A percentile compares a stretch with the other conserved stretches of the same genome.
phyloP scores from a whole-genome alignment of 2,113 vertebrate genomes.

The Myotis lucifugus region DNA sequence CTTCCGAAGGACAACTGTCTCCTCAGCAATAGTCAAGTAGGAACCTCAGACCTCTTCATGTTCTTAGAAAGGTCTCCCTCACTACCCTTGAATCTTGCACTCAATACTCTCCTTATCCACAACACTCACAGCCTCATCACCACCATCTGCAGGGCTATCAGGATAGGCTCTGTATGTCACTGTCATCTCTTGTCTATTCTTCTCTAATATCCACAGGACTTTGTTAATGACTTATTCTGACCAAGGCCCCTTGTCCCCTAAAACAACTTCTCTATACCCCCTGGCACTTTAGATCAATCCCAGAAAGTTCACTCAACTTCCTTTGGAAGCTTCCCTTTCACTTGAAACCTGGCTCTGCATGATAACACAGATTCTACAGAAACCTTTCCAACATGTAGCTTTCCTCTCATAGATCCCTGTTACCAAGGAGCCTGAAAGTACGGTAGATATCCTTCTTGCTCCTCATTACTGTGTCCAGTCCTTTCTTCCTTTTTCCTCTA shows the following conservation, averaged over 20 bases:
- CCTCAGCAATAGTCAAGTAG: not conserved
- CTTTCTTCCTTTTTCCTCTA: not conserved
- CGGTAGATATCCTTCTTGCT: not conserved
- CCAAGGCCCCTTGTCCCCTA: no score
- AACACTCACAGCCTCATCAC: not conserved
- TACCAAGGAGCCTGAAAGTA: not conserved
- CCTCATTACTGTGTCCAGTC: not conserved
- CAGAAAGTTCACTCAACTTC: not conserved
- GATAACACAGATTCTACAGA: not conserved
- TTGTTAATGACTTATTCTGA: not conserved
- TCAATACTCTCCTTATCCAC: not conserved
- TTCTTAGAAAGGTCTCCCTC: not conserved
- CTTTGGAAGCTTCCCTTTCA: not conserved
- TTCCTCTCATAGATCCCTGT: not conserved
- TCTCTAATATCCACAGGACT: not conserved
- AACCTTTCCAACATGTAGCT: not conserved
- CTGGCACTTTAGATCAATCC: not conserved
- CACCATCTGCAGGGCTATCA: no score
- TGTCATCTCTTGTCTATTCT: not conserved
- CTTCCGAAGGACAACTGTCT: not conserved
- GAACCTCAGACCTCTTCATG: not conserved
- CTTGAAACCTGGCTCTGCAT: not conserved
- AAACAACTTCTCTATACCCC: not conserved
- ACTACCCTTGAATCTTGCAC: not conserved
- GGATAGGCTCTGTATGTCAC: not conserved